Evolutionary conservation across 2,888 invertebrate species (phyloP), one percentile per base, ranked within the genome.

Genomic region (Cylloceria caligata): DNA sequence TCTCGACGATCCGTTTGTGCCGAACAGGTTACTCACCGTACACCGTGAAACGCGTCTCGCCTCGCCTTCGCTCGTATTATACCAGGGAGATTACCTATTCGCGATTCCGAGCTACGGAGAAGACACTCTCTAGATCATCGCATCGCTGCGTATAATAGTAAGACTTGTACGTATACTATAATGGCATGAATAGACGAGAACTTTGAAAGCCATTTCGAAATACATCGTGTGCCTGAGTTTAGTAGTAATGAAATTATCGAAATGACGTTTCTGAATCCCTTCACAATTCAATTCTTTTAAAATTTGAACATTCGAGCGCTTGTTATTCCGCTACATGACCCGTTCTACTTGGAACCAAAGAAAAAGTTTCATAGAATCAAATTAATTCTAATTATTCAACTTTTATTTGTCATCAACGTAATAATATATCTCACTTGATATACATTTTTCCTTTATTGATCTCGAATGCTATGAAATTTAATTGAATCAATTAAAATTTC

Each of bases 1-100:
- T 80, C 71, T 76, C 80, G 75, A 67, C 60, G 60, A 71, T 76
- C 34, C 47, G 75, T 71, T 81, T 76, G 67, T 67, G 65, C 74
- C 65, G 34, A 57, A 73, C 68, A 69, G 47, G 47, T 77, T 74
- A 78, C 69, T 67, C 80, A 76, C 71, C 34, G 74, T 45, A 52
- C 49, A 34, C 11, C 62, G 52, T 24, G 69, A 62, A 69, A 77
- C 39, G 60, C 68, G 60, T 49, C 57, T 62, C 65, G 52, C 74
- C 52, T 27, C 47, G 19, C 52, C 62, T 57, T 80, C 34, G 55
- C 57, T 57, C 55, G 67, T 62, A 67, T 77, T 73, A 60, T 45
- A 49, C 57, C 34, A 27, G 55, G 67, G 73, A 62, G 47, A 49
- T 49, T 45, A 68, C 30, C 60, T 52, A 76, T 73, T 55, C 68